phyloP scores from a whole-genome alignment of 2,888 invertebrate species.

The Ryuthela nishihirai region DNA sequence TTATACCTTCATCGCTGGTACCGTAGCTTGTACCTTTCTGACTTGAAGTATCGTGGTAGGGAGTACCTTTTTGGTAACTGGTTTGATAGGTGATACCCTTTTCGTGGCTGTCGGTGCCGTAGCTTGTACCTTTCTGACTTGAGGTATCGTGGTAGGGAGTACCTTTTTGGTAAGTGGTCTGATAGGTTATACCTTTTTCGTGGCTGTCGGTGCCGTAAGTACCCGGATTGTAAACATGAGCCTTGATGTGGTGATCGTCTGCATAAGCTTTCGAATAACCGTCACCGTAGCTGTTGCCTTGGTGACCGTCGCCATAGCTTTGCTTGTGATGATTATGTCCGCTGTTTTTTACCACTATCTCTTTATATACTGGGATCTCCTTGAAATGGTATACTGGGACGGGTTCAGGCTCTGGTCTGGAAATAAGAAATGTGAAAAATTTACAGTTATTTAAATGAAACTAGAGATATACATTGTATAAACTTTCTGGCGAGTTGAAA shows the following conservation, averaged over 20 bases:
- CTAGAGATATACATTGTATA: too few relatives aligned
- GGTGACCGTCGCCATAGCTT: conserved; percentile 32
- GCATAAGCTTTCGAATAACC: conserved; percentile 25
- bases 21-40: conserved; percentile 7
- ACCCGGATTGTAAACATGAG: conserved; percentile 12
- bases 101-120: not conserved
- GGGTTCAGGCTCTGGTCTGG: conserved; percentile 5
- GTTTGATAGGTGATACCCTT: not conserved
- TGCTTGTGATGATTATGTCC: conserved; percentile 11
- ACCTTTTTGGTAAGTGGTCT: not conserved
- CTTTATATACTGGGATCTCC: conserved; percentile 21
- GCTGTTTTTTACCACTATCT: conserved; percentile 20
- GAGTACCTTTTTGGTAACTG: not conserved
- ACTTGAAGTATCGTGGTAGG: not conserved
- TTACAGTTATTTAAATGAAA: too few relatives aligned
- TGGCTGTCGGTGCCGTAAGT: conserved; percentile 14
- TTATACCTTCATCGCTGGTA: too few relatives aligned
- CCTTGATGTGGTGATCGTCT: conserved; percentile 15
- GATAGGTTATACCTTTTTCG: not conserved
- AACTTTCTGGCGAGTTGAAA: too few relatives aligned
- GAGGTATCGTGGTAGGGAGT: not conserved
- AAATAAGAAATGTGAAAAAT: too few relatives aligned
- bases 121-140: not conserved
- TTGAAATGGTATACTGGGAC: conserved; percentile 18
- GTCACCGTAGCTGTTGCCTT: conserved; percentile 27